Base-by-base conservation (phyloP, 2,797 vertebrate species). In the Poeciliopsis turneri region DNA sequence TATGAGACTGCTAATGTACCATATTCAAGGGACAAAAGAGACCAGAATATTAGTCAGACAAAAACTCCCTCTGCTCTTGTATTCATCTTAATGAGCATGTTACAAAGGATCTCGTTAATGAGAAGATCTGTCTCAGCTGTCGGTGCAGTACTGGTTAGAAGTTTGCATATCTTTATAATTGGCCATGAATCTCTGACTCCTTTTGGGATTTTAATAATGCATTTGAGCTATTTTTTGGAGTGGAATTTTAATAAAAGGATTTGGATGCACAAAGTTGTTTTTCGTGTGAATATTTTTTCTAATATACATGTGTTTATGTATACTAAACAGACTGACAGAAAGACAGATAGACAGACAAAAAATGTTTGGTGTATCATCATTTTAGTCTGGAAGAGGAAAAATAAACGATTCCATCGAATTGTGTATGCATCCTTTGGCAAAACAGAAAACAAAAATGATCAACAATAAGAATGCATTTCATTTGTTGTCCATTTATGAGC, bases 51-150 rank as follows among this genome's bases (percentile, higher is more conserved):
- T 46, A 53, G 59, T 25, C 12, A 78, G 43, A 80, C 57, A 80
- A 86, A 87, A 82, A 77, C 76, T 57, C 66, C 70, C 20, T 39
- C 68, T 55, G 72, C 51, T 75, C 49, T 81, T 33, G 45, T 51
- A 75, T 47, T 79, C 16, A 36, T 80, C 84, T 76, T 66, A 84
- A 85, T 82, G 64, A 71, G 47, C 73, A 82, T 66, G 84, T 85
- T 87, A 86, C 83, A 75, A 81, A 85, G 77, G 49, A 82, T 82
- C 74, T 43, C 25, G 39, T 53, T 86, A 79, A 86, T 77, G 77
- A 53, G 28, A 49, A 73, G 28, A 39, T 77, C 64, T 77, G 78
- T 72, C 66, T 75, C 76, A 82, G 53, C 64, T 72, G 43, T 82
- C 71, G 78, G 39, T 70, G n/a, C 68, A 15, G 11, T 15, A 41